Percentiles rank a stretch among this genome's conserved stretches.
Conservation (phyloP, 2,113 vertebrate species). For the Rhabdornis inornatus region DNA sequence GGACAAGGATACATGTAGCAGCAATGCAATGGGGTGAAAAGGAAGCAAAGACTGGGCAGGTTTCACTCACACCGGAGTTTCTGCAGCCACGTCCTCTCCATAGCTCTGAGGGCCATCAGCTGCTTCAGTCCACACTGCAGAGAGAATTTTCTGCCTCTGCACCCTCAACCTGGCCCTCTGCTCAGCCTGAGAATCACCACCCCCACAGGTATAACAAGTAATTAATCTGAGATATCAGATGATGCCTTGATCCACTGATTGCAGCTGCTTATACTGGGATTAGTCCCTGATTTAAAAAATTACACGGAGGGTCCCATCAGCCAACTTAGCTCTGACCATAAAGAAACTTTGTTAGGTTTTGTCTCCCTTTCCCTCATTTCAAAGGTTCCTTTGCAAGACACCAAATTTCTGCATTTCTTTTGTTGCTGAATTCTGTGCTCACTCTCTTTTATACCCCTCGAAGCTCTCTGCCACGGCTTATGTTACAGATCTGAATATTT, state of each 20-base stretch:
- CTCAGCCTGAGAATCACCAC: neutral
- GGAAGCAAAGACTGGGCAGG: neutral
- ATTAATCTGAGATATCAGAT: neutral
- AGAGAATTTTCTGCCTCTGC: neutral
- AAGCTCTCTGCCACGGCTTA: neutral
- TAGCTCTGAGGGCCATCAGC: accelerated
- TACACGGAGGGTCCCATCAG: accelerated
- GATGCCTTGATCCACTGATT: neutral
- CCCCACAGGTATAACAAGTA: neutral
- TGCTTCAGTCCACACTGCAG: neutral
- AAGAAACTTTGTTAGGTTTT: neutral
- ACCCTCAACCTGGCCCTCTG: neutral
- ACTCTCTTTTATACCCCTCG: accelerated
- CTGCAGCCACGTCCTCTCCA: accelerated
- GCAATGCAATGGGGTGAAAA: neutral
- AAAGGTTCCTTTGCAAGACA: neutral
- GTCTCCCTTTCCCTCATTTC: neutral
- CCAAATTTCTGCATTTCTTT: neutral
- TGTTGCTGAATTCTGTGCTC: neutral
- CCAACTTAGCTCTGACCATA: neutral
- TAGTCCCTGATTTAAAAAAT: neutral
- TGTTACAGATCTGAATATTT: constrained; percentile 15
- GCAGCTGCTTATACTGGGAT: neutral
- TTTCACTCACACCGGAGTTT: neutral
- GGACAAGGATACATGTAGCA: neutral